Evolutionary conservation across 2,797 vertebrate genomes (phyloP).

Genomic region (Channallabes apus): DNA sequence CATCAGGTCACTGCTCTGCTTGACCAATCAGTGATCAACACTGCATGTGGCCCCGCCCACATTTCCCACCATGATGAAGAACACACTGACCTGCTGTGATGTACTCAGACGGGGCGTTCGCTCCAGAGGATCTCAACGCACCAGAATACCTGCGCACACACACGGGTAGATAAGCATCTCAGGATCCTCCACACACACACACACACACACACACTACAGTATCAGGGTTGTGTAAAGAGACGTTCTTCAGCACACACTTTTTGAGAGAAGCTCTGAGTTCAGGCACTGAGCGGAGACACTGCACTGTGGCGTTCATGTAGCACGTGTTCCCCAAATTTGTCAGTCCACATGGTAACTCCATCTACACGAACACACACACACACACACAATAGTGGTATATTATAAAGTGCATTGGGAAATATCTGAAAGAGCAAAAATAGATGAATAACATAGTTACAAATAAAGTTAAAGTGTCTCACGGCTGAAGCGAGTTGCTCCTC

Average conservation of each 20-base stretch:
- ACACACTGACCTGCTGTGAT: slow-evolving; percentile 90
- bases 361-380: slow-evolving; percentile 70
- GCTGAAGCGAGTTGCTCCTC: slow-evolving; percentile 98
- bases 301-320: slow-evolving; percentile 99
- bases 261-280: slow-evolving; percentile 93
- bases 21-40: background rate
- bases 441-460: background rate
- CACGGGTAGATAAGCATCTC: background rate
- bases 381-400: too few relatives aligned
- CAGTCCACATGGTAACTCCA: slow-evolving; percentile 96
- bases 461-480: slow-evolving; percentile 74
- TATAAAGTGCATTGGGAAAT: background rate
- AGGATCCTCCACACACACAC: background rate
- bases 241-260: slow-evolving; percentile 65
- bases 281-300: slow-evolving; percentile 97
- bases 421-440: too few relatives aligned
- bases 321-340: slow-evolving; percentile 98
- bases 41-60: background rate
- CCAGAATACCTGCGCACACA: slow-evolving; percentile 84
- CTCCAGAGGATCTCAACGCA: slow-evolving; percentile 93
- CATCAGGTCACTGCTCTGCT: background rate
- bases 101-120: slow-evolving; percentile 94
- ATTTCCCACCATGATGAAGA: slow-evolving; percentile 88
- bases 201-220: background rate
- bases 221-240: background rate